Evolutionary conservation across 1,140 invertebrate genomes (phyloP).

Genomic region (Andrena cerasifolii): DNA sequence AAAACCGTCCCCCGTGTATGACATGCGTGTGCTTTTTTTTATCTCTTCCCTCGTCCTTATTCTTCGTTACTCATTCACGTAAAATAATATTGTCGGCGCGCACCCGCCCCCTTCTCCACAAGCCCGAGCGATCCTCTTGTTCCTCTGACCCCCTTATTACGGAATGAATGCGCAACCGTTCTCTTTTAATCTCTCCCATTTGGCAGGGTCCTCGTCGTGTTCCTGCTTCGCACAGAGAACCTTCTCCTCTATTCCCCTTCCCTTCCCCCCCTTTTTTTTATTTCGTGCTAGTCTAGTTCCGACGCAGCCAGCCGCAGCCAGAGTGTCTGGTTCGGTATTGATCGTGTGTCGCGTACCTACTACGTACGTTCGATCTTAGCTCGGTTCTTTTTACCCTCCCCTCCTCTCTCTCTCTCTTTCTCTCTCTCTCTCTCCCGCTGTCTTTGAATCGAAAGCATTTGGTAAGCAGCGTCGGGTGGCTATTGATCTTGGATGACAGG

Average conservation of each 20-base stretch:
- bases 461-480: too few species aligned
- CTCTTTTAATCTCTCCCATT: slow-evolving; percentile 38
- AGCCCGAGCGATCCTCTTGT: slow-evolving; percentile 12
- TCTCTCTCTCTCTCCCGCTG: neutral
- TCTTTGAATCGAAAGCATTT: neutral
- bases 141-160: slow-evolving; percentile 23
- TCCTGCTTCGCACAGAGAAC: slow-evolving; percentile 10
- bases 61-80: slow-evolving; percentile 5
- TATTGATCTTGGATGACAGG: too few species aligned
- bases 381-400: slow-evolving; percentile 9
- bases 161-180: slow-evolving; percentile 40
- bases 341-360: slow-evolving; percentile 59
- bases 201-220: neutral
- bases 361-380: slow-evolving; percentile 7
- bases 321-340: slow-evolving; percentile 72
- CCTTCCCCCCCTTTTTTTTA: slow-evolving; percentile 14
- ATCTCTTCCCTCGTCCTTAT: neutral
- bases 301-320: slow-evolving; percentile 46
- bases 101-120: neutral
- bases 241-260: slow-evolving; percentile 12
- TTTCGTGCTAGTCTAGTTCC: slow-evolving; percentile 38
- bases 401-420: neutral
- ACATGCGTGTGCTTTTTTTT: slow-evolving; percentile 4
- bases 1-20: slow-evolving; percentile 21
- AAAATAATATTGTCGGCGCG: slow-evolving; percentile 34